These are phyloP conservation scores for Protodeltote pygarga DNA, from an alignment of 2,888 invertebrate species.

Conservation along the genomic window DNA sequence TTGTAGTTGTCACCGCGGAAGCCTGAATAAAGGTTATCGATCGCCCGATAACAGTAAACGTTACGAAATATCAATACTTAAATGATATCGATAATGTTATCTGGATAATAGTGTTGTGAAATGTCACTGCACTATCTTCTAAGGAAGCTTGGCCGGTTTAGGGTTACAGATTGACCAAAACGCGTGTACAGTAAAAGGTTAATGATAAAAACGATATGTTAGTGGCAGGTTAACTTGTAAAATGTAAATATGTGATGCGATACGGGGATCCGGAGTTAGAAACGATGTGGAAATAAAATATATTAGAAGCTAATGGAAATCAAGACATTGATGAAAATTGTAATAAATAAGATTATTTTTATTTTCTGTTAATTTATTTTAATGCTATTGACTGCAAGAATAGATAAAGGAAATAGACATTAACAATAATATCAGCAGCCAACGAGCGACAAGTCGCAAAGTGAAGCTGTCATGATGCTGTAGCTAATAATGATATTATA, in stretches of 20 bases:
- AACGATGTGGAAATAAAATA: conserved; percentile 23
- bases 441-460: no score
- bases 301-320: conserved; percentile 9
- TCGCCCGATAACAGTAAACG: conserved; percentile 44
- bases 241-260: conserved; percentile 44
- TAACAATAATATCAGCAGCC: no score
- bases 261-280: conserved; percentile 18
- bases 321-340: conserved; percentile 8
- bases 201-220: conserved; percentile 34
- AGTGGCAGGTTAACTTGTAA: conserved; percentile 31
- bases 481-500: no score
- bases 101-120: conserved; percentile 50
- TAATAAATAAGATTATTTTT: conserved; percentile 3
- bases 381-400: no score
- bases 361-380: conserved; percentile 10
- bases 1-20: conserved; percentile 49
- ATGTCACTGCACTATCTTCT: conserved; percentile 49
- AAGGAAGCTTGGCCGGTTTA: conserved; percentile 40
- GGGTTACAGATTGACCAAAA: conserved; percentile 41
- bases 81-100: conserved; percentile 49
- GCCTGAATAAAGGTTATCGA: conserved; percentile 53
- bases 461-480: no score
- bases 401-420: no score
- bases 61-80: conserved; percentile 54
- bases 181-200: conserved; percentile 25